Percentiles rank a stretch among this genome's conserved stretches.
Conservation (phyloP, 2,113 vertebrate species). For the Xenus cinereus region DNA sequence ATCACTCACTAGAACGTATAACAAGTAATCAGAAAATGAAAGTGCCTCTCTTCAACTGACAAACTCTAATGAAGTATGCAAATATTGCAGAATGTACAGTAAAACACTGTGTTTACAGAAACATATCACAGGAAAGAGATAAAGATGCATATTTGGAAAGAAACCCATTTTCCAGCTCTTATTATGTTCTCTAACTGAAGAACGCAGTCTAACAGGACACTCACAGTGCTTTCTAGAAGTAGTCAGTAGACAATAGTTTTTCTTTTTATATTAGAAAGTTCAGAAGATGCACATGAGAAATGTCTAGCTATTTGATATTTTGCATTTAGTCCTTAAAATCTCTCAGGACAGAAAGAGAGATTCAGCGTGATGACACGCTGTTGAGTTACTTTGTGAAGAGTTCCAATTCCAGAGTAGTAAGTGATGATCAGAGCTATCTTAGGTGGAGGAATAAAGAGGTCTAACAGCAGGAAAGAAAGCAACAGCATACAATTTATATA, state of each 20-base stretch:
- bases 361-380: not conserved
- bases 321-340: not conserved
- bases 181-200: not conserved
- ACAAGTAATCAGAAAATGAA: slow-evolving; percentile 52
- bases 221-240: not conserved
- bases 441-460: not conserved
- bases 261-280: not conserved
- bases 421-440: not conserved
- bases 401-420: not conserved
- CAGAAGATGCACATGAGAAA: not conserved
- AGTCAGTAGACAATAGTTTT: not conserved
- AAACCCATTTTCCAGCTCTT: not conserved
- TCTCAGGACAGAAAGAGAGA: not conserved
- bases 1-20: slow-evolving; percentile 35
- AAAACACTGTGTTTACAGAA: not conserved
- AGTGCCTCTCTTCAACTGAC: slow-evolving; percentile 27
- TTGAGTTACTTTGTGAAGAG: not conserved
- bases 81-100: not conserved
- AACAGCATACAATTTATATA: not conserved
- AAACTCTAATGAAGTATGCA: slow-evolving; percentile 50
- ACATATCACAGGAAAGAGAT: not conserved
- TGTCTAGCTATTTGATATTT: not conserved
- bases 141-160: not conserved
- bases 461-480: not conserved
- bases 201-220: not conserved